Evolutionary conservation across 2,797 vertebrate species (phyloP).

Genomic region (Sebastiscus albofasciatus): DNA sequence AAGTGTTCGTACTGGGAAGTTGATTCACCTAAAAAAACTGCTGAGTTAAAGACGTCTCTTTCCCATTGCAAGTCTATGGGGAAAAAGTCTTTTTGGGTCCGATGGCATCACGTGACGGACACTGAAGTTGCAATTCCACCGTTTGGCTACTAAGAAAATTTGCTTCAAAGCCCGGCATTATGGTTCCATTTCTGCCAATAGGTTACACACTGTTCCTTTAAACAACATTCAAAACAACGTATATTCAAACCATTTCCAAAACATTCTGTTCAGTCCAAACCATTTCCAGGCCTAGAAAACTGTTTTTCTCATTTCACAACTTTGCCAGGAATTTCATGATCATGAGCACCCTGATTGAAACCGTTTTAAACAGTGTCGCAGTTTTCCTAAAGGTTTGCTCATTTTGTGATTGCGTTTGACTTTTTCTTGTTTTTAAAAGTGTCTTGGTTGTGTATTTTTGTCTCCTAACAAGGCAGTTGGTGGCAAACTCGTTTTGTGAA

Average conservation of each 20-base stretch:
- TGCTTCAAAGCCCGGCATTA: too few relatives aligned
- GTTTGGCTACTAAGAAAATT: too few relatives aligned
- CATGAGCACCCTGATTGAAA: neutral
- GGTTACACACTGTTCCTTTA: neutral
- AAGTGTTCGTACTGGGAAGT: too few relatives aligned
- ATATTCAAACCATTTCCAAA: neutral
- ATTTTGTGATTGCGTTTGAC: neutral
- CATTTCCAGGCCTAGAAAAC: neutral
- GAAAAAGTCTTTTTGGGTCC: too few relatives aligned
- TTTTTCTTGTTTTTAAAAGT: constrained; percentile 14
- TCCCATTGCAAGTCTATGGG: too few relatives aligned
- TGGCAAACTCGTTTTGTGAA: constrained; percentile 38
- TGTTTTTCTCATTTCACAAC: neutral
- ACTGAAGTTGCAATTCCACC: too few relatives aligned
- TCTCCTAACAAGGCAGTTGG: constrained; percentile 14
- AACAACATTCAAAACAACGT: neutral
- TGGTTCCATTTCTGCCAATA: too few relatives aligned
- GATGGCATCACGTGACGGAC: too few relatives aligned
- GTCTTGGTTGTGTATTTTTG: constrained; percentile 18
- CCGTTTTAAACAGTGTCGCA: neutral
- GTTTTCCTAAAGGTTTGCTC: neutral
- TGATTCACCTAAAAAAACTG: too few relatives aligned
- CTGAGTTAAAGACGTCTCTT: too few relatives aligned
- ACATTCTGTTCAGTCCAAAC: neutral
- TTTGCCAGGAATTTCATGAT: neutral